Evolutionary conservation across 1,140 invertebrate species (phyloP).

Genomic region (Odontomachus brunneus): DNA sequence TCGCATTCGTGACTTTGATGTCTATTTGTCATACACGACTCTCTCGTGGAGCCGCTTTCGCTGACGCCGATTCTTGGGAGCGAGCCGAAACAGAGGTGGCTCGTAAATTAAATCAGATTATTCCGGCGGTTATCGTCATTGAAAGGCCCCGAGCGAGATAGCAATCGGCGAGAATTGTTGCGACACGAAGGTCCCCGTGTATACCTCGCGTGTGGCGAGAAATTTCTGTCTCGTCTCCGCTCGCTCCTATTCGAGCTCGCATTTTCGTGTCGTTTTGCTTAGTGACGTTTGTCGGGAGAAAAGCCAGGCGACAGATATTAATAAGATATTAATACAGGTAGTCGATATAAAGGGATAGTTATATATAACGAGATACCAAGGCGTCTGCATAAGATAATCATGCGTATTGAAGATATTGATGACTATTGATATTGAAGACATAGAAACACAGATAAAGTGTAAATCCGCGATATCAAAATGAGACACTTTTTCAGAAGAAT

Average conservation of each 20-base stretch:
- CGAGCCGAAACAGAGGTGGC: neutral
- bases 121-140: conserved; percentile 23
- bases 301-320: neutral
- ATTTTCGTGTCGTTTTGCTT: neutral
- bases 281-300: neutral
- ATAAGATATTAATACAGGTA: neutral
- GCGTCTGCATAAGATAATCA: no score
- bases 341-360: no score
- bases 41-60: neutral
- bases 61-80: neutral
- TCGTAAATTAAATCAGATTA: conserved; percentile 55
- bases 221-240: conserved; percentile 1
- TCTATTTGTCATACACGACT: neutral
- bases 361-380: no score
- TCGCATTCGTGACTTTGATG: neutral
- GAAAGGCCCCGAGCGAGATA: conserved; percentile 11
- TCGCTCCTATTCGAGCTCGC: neutral
- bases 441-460: no score
- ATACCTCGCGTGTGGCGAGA: conserved; percentile 30
- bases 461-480: no score
- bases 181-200: conserved; percentile 31
- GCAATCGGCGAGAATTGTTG: conserved; percentile 36
- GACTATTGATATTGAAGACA: no score
- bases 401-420: no score
- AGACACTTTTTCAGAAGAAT: no score